Percentiles rank a stretch among this genome's conserved stretches.
Evolutionary conservation across 2,797 vertebrate genomes (phyloP).

Genomic region (Esox masquinongy): DNA sequence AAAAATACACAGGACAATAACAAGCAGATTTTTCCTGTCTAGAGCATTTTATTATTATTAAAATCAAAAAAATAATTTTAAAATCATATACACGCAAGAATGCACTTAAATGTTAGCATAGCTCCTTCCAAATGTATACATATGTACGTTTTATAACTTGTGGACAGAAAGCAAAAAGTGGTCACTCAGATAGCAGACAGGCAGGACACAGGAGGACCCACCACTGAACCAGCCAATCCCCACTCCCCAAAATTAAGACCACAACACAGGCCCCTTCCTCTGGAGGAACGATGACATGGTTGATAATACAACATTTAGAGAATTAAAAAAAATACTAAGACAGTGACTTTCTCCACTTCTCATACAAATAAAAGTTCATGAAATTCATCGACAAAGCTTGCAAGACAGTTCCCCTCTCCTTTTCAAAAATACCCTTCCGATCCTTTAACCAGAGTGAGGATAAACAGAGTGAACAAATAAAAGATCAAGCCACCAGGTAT

Average conservation of each 20-base stretch:
- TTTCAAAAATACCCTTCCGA: conserved; percentile 22
- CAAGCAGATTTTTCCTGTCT: conserved; percentile 76
- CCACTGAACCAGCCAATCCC: conserved; percentile 52
- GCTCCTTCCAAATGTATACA: conserved; percentile 93
- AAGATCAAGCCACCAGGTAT: conserved; percentile 46
- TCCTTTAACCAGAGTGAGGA: not conserved
- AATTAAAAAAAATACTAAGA: conserved; percentile 34
- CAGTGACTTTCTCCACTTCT: conserved; percentile 45
- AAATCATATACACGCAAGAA: conserved; percentile 95
- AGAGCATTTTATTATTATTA: conserved; percentile 78
- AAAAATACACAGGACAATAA: not conserved
- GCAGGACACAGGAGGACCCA: conserved; percentile 52
- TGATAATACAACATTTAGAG: conserved; percentile 31
- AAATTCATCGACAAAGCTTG: conserved; percentile 30
- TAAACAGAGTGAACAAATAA: not conserved
- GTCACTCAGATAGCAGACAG: conserved; percentile 66
- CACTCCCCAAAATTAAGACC: conserved; percentile 61
- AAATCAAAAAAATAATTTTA: conserved; percentile 92
- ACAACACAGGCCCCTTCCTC: conserved; percentile 45
- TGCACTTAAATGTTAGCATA: conserved; percentile 89
- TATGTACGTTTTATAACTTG: conserved; percentile 83
- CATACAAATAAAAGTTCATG: conserved; percentile 44
- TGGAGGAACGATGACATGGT: conserved; percentile 27
- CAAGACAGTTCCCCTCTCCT: conserved; percentile 49
- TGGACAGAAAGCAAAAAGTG: conserved; percentile 82